phyloP scores from a whole-genome alignment of 1,140 invertebrate species.

The Camponotus pennsylvanicus region DNA sequence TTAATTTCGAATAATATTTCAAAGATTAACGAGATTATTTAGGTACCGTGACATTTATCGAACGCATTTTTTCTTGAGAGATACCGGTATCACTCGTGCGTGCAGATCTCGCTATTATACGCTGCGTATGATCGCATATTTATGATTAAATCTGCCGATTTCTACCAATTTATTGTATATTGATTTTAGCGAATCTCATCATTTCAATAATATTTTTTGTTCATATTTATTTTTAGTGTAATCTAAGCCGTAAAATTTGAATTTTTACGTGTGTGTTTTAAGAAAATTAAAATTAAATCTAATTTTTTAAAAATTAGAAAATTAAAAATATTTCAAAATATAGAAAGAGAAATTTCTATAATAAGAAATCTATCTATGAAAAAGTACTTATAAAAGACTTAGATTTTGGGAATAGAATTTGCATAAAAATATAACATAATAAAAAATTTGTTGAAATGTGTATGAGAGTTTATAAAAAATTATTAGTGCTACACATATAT shows the following conservation, averaged over 20 bases:
- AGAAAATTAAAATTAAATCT: not conserved
- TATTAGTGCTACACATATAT: not conserved
- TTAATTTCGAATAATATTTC: not conserved
- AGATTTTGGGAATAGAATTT: not conserved
- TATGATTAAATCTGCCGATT: not conserved
- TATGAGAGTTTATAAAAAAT: not conserved
- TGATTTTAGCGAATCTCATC: not conserved
- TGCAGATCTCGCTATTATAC: not conserved
- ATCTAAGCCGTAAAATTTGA: not conserved
- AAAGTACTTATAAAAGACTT: not conserved
- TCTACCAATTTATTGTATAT: not conserved
- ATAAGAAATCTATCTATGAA: not conserved
- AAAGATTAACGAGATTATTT: not conserved
- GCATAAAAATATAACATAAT: not conserved
- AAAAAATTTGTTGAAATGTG: not conserved
- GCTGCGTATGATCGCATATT: not conserved
- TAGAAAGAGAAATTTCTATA: not conserved
- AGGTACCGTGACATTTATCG: not conserved
- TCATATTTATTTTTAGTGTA: not conserved
- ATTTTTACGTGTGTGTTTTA: not conserved
- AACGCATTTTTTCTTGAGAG: not conserved
- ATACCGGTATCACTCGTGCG: not conserved
- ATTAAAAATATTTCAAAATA: not conserved
- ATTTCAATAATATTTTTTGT: not conserved
- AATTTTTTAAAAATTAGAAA: no score